phyloP scores from a whole-genome alignment of 2,113 vertebrate genomes.

The Bothrops jararaca region DNA sequence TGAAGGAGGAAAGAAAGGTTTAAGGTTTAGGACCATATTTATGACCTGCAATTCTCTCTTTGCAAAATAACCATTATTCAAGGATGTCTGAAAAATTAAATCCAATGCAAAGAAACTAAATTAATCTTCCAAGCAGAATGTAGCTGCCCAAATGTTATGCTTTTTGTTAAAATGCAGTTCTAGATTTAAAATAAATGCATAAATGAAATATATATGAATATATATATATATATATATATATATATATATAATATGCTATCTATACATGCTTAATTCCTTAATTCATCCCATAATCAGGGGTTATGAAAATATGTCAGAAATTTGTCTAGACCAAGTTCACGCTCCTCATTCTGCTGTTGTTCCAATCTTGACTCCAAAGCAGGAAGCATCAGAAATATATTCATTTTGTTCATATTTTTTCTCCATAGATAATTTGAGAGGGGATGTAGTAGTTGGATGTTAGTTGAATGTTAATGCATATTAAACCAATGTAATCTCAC shows the following conservation, averaged over 20 bases:
- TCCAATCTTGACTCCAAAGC: too few relatives aligned
- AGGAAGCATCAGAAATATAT: too few relatives aligned
- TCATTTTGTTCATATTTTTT: too few relatives aligned
- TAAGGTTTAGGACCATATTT: background rate
- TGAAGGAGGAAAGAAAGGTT: background rate
- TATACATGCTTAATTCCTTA: too few relatives aligned
- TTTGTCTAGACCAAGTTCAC: too few relatives aligned
- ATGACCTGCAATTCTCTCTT: background rate
- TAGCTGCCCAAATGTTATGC: background rate
- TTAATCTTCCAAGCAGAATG: background rate
- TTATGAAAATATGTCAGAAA: too few relatives aligned
- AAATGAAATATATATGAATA: background rate
- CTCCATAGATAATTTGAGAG: too few relatives aligned
- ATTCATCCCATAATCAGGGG: too few relatives aligned
- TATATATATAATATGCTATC: too few relatives aligned
- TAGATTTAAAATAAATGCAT: background rate
- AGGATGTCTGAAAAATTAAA: background rate
- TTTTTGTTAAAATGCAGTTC: background rate
- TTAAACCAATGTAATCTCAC: background rate
- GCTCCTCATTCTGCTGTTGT: too few relatives aligned
- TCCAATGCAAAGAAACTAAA: background rate
- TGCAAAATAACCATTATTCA: background rate
- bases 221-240: too few relatives aligned
- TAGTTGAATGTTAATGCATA: background rate
- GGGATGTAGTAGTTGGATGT: too few relatives aligned